Conservation (phyloP, 2,888 invertebrate species). For the Cremastinae sp. region DNA sequence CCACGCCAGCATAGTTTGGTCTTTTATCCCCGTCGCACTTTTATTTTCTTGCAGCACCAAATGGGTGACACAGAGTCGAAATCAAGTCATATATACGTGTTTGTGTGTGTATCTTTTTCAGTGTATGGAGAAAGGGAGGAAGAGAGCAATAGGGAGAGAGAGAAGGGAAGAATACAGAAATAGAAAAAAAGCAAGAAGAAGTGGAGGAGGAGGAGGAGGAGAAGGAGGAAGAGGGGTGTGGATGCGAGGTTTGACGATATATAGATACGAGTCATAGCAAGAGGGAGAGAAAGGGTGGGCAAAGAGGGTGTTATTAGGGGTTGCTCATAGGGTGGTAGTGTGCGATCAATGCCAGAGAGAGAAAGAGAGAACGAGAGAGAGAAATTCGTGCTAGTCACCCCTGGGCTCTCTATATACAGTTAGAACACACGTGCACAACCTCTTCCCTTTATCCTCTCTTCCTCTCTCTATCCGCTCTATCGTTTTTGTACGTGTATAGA, state of each 20-base stretch:
- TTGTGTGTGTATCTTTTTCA: not conserved
- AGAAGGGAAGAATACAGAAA: constrained; percentile 57
- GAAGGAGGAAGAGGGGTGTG: constrained; percentile 63
- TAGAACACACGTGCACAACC: constrained; percentile 59
- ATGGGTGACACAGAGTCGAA: constrained; percentile 25
- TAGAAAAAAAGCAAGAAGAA: constrained; percentile 16
- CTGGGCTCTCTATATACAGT: constrained; percentile 67
- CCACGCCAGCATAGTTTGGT: constrained; percentile 52
- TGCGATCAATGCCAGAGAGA: constrained; percentile 79
- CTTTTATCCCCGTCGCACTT: constrained; percentile 22
- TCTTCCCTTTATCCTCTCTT: constrained; percentile 29
- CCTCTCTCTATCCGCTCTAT: constrained; percentile 26
- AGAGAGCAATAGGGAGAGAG: constrained; percentile 47
- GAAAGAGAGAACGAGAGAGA: constrained; percentile 65
- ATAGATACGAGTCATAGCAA: constrained; percentile 34
- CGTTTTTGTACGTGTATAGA: constrained; percentile 46
- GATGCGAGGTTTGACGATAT: constrained; percentile 48
- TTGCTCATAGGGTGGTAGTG: constrained; percentile 78
- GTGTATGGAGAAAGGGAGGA: constrained; percentile 14
- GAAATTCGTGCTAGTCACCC: constrained; percentile 73
- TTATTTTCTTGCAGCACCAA: constrained; percentile 15
- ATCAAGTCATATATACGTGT: constrained; percentile 5
- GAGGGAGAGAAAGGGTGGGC: constrained; percentile 65
- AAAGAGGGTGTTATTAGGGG: constrained; percentile 78
- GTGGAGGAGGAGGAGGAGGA: constrained; percentile 56